Evolutionary conservation across 1,140 invertebrate species (phyloP), one percentile per base, ranked within the genome.

Genomic region (Brachionus asplanchnoidis): DNA sequence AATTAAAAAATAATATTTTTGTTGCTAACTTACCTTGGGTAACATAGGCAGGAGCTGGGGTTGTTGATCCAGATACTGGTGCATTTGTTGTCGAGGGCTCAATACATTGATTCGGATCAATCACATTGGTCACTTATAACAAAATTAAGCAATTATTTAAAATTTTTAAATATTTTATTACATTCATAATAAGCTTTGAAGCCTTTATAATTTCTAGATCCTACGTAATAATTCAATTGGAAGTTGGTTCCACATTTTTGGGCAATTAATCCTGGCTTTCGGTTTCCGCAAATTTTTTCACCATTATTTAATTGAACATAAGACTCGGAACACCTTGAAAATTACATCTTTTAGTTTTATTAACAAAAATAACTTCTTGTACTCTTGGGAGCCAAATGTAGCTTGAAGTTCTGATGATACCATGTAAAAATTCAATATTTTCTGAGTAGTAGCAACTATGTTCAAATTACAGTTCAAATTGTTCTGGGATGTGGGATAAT

Each of bases 391-490:
- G 3, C 73, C 73, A 50, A 82, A 82, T 1, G n/a, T 65, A 68
- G 53, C 36, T 68, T 82, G 53, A 23, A 82, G 42, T 20, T 68
- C 53, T 11, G 53, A 65, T 14, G 79, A 82, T 8, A 82, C 79
- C 7, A 46, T 44, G n/a, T 82, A 82, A 14, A 82, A 11, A 68
- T 82, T 82, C 8, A 82, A 42, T 11, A 82, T 28, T 68, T 82
- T 82, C 36, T 68, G 53, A 7, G 23, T 11, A 40, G 8, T 26
- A 11, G 32, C 23, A 65, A 44, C 26, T 14, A 42, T 65, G 8
- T 82, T 82, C 7, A 77, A 14, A 77, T 50, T 50, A 66, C 79
- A 82, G 23, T 66, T 60, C 9, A 82, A 68, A 68, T 82, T 82
- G 28, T 2, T 65, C 23, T 65, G 53, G 6, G 36, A 11, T 28